A percentile compares a stretch with the other conserved stretches of the same genome.
Conservation (phyloP, 2,888 invertebrate species). For the Amphipyra berbera region DNA sequence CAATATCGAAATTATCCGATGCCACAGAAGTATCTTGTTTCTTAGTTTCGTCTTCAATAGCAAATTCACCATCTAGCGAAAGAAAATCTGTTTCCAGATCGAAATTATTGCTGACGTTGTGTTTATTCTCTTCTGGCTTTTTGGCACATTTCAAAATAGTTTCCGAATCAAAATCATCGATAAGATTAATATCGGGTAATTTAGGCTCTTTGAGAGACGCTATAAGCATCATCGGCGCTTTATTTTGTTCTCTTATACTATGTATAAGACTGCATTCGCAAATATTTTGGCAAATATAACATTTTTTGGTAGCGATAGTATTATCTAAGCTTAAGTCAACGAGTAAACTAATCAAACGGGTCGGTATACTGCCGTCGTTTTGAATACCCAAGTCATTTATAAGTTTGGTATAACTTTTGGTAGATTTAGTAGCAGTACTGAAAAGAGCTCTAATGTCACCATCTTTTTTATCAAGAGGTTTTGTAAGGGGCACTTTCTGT, state of each 20-base stretch:
- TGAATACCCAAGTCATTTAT: slow-evolving; percentile 80
- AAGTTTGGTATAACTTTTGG: slow-evolving; percentile 83
- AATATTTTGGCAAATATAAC: slow-evolving; percentile 82
- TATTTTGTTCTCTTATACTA: slow-evolving; percentile 59
- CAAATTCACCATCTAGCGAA: slow-evolving; percentile 47
- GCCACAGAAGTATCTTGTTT: slow-evolving; percentile 35
- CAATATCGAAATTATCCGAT: slow-evolving; percentile 79
- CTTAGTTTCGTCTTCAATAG: slow-evolving; percentile 30
- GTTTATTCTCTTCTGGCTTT: slow-evolving; percentile 41
- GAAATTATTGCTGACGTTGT: slow-evolving; percentile 64
- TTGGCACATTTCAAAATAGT: slow-evolving; percentile 67
- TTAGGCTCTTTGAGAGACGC: slow-evolving; percentile 64
- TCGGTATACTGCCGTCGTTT: slow-evolving; percentile 76
- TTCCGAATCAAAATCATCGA: slow-evolving; percentile 74
- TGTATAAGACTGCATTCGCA: slow-evolving; percentile 79
- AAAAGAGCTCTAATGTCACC: slow-evolving; percentile 90
- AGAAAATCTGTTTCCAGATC: slow-evolving; percentile 73
- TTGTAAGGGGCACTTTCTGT: slow-evolving; percentile 63
- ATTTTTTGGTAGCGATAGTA: slow-evolving; percentile 68
- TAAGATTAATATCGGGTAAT: slow-evolving; percentile 76
- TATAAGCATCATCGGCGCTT: slow-evolving; percentile 52
- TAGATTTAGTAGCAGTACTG: slow-evolving; percentile 83
- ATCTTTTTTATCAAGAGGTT: slow-evolving; percentile 80
- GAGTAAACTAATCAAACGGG: slow-evolving; percentile 78
- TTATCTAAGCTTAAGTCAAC: slow-evolving; percentile 84